Evolutionary conservation across 2,888 invertebrate species (phyloP), one percentile per base, ranked within the genome.

Genomic region (Tenthredo distinguenda): DNA sequence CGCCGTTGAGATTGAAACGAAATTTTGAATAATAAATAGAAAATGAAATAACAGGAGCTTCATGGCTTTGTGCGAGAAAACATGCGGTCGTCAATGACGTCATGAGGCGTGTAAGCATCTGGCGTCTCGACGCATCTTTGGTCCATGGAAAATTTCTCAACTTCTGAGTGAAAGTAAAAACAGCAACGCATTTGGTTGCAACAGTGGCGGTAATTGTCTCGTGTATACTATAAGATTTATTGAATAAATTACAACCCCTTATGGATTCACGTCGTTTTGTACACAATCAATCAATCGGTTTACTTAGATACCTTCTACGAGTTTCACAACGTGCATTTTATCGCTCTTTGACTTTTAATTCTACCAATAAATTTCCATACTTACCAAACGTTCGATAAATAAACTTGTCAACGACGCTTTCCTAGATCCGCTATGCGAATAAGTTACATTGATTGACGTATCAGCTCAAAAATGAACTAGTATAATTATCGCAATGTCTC

Each of bases 101-200:
- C 81, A 62, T 50, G 21, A 81, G 81, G 62, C 62, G 81, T 81
- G 81, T 62, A 62, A 81, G 81, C 81, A 81, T 81, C 81, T 81
- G 81, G 37, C 81, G 37, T 62, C 34, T 34, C 40, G 40, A 21
- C 81, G 81, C 26, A 58, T 58, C 21, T 37, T 62, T 34, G 34
- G 9, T 50, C 18, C 50, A 40, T 21, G 81, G 10, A 40, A 40
- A 81, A 81, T 81, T 40, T 81, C 81, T 62, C 37, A 81, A 81
- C 40, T 62, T 81, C n/a, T 18, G 12, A 58, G 81, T 81, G 81
- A 81, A 81, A 81, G 62, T 50, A 31, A 34, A 79, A 81, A 40
- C 21, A 40, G 62, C 58, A 62, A 40, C 18, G 26, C 26, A 81
- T 81, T 62, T 26, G n/a, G 12, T 12, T 50, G 15, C 76, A 47